Evolutionary conservation across 2,888 invertebrate species (phyloP), one percentile per base, ranked within the genome.

Genomic region (Temnothorax rugatulus): DNA sequence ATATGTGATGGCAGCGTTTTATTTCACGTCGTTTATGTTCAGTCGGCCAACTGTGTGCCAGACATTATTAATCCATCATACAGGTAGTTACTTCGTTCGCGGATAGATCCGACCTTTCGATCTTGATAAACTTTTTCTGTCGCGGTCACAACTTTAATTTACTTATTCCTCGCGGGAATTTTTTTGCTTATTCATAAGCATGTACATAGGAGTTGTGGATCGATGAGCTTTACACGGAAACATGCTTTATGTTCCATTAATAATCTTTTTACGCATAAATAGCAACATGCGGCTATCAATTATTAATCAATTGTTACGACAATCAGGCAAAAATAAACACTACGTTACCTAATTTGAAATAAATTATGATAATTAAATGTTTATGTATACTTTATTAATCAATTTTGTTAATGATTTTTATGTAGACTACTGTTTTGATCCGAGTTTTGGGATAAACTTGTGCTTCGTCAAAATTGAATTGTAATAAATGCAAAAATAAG

Each of bases 21-120:
- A 34, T 52, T 18, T 77, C n/a, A 52, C 3, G 34, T 66, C 50
- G 21, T 74, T 76, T 69, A 84, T 73, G 77, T 84, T 77, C 76
- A 52, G 21, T 52, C 44, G 11, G 44, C 8, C 13, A 38, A 41
- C 21, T 25, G 34, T 34, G 44, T 52, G 64, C 71, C 34, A 83
- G 44, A 29, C 18, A 44, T 76, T 38, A 44, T 76, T 83, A 85
- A 83, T 77, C n/a, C 76, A 77, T 76, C 29, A 25, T 64, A 75
- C 4, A 21, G 18, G 29, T 73, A 79, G 73, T 69, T 82, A 73
- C 38, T 25, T 47, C 41, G 15, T 69, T 71, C 38, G 2, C 15
- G 11, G 21, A n/a, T 15, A 59, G 25, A 64, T 15, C 15, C 61
- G 34, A 57, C 18, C 11, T 47, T 64, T 7, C 18, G 47, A 77